phyloP scores from a whole-genome alignment of 2,888 invertebrate species.

The Tiliacea citrago region DNA sequence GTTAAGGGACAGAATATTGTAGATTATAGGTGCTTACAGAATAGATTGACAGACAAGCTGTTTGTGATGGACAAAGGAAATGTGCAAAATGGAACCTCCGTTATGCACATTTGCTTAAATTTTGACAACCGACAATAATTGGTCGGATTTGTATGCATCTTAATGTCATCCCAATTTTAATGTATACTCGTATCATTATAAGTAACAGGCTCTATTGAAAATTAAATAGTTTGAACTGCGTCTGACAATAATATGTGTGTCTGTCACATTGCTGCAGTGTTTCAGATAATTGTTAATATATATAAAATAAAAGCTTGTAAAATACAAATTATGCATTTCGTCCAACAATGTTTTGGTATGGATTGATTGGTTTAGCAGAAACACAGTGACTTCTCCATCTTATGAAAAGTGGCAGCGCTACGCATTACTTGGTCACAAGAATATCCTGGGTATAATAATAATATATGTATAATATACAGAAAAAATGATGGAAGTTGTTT shows the following conservation, averaged over 20 bases:
- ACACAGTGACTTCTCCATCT: background rate
- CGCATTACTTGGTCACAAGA: background rate
- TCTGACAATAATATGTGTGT: background rate
- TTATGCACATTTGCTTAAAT: slow-evolving; percentile 4
- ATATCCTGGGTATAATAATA: background rate
- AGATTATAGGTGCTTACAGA: background rate
- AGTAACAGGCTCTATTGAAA: background rate
- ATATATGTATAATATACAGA: too few species aligned
- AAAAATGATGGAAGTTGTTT: too few species aligned
- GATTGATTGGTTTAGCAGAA: background rate
- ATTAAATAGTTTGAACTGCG: background rate
- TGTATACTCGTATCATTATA: background rate
- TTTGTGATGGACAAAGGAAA: slow-evolving; percentile 4
- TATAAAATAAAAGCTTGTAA: background rate
- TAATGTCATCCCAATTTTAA: background rate
- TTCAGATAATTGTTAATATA: background rate
- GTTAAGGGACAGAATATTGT: slow-evolving; percentile 54
- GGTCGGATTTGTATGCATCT: background rate
- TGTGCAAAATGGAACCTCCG: background rate
- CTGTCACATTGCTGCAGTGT: background rate
- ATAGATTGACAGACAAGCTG: slow-evolving; percentile 13
- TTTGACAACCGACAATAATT: slow-evolving; percentile 19
- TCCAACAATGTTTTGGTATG: background rate
- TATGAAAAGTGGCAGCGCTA: background rate
- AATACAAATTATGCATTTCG: too few species aligned